phyloP scores from a whole-genome alignment of 2,888 invertebrate species.

The Synergus laeviventris region DNA sequence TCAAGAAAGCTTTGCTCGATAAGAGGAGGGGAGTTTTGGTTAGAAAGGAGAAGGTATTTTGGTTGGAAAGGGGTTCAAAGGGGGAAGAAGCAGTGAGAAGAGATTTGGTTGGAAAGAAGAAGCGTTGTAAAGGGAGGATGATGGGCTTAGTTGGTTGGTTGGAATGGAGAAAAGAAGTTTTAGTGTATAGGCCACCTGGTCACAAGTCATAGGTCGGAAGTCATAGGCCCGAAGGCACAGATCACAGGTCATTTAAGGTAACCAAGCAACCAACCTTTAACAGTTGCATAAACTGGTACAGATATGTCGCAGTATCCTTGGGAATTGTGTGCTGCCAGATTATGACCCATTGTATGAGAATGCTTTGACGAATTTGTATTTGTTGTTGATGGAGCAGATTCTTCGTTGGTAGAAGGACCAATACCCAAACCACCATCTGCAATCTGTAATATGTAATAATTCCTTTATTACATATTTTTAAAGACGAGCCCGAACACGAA shows the following conservation, averaged over 20 bases:
- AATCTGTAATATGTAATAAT: conserved; percentile 62
- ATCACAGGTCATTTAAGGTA: background rate
- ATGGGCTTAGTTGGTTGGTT: too few species aligned
- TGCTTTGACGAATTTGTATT: conserved; percentile 72
- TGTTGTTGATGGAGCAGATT: conserved; percentile 68
- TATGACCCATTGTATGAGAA: conserved; percentile 73
- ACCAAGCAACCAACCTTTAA: conserved; percentile 81
- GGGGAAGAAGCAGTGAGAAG: too few species aligned
- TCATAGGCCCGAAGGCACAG: too few species aligned
- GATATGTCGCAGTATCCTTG: conserved; percentile 93
- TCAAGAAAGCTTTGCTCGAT: too few species aligned
- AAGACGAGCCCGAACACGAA: too few species aligned
- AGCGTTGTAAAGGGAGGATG: background rate
- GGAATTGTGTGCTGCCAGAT: conserved; percentile 77
- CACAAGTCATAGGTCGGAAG: too few species aligned
- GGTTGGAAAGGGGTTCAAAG: background rate
- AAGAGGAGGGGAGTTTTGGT: too few species aligned
- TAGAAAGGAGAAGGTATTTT: background rate
- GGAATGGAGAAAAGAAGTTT: background rate
- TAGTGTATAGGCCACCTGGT: too few species aligned
- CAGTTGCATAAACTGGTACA: conserved; percentile 96
- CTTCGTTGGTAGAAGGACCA: conserved; percentile 71
- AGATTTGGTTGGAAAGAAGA: background rate
- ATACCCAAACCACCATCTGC: conserved; percentile 74
- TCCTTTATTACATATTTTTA: background rate